Base-by-base conservation (phyloP, 1,140 invertebrate genomes). In the Drosophila paulistorum region DNA sequence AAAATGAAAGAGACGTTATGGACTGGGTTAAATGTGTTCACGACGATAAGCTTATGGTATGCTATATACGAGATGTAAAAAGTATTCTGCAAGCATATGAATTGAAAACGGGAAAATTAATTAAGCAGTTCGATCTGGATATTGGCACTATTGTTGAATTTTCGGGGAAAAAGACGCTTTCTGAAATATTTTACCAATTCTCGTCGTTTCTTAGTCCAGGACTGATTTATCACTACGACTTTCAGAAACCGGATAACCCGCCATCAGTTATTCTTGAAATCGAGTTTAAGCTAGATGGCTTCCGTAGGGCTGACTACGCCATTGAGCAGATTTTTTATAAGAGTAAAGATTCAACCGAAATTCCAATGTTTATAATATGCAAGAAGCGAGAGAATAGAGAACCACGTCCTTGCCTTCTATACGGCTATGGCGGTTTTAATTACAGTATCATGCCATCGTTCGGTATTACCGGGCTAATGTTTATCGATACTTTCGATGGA, bases 371-470 rank as follows among this genome's bases (percentile, higher is more conserved):
- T 92, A 96, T 99, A 70, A 95, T 99, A 13, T 95, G 95, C 74
- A 96, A 95, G 87, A 97, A 97, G 93, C 96, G 96, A 92, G 90
- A 90, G 74, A 51, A 14, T 6, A 39, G 74, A 0, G 93, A 96
- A 96, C 33, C 94, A 93, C 48, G 96, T 95, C 92, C 97, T 96
- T 23, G 96, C 95, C 93, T 99, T 11, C 92, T 99, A 11, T 99
- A 99, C 92, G 98, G 98, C 20, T 99, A 99, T 93, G 99, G 98
- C 35, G 98, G 98, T 1, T 99, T 99, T 91, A 99, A 98, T 93
- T 95, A 98, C 65, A 96, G 96, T 81, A 93, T 99, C 58, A 95
- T 96, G 89, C 98, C 99, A 5, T 94, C 94, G 11, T 98, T 98
- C 90, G 65, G 81, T 10, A 68, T 81, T 6, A 87, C 79, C 1